Base-by-base conservation (phyloP, 2,113 vertebrate genomes). In the Aythya baeri region DNA sequence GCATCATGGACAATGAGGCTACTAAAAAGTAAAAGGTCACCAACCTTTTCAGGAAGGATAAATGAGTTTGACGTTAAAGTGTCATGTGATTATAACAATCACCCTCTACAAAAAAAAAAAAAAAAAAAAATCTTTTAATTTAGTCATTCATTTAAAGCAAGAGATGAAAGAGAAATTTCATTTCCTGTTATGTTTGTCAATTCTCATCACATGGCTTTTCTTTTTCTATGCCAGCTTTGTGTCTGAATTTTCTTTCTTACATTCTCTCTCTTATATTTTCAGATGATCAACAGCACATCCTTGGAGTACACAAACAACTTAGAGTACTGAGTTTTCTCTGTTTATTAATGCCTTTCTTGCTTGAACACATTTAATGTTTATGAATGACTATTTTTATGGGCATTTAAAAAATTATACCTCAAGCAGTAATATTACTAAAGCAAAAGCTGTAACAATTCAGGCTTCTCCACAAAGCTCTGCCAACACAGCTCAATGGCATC, bases 171-270 rank as follows among this genome's bases (percentile, higher is more conserved):
- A 14, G 0, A 34, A 77, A 12, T 73, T 2, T 46, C 32, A 49
- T 49, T 49, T 49, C 75, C 17, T 62, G 22, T 75, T 20, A 32
- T 46, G 43, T 85, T 61, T 61, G 29, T 46, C 74, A 82, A 6
- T 70, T 94, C 5, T 2, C 18, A 92, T 87, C 96, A 83, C 50
- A 90, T 85, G 80, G 31, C 21, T 75, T 83, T 75, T 44, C 20
- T 78, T 87, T 88, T 85, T 70, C 70, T 72, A 79, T 66, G 81
- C 57, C 62, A 58, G 31, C 58, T 93, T 95, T 89, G 41, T 73
- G 27, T 66, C 18, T 84, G 44, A 66, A 54, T 52, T 80, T 50
- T 62, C 17, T 77, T 58, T 50, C 68, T 67, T 70, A 5, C 7
- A 50, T 88, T 89, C 78, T 75, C 57, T 58, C 34, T 91, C 36